phyloP scores from a whole-genome alignment of 1,140 invertebrate genomes.

The Aphidius ervi region DNA sequence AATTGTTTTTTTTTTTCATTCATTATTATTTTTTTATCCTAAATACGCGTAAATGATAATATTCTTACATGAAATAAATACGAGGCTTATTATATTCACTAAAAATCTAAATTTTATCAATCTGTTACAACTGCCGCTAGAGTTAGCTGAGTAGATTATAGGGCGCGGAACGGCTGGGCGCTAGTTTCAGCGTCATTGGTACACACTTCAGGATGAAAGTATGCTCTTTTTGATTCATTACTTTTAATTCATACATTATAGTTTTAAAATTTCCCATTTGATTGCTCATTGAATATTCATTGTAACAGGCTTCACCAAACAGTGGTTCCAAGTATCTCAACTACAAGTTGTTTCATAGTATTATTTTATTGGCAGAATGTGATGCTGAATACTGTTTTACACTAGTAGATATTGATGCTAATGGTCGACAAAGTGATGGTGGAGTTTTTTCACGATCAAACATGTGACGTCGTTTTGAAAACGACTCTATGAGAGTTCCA shows the following conservation, averaged over 20 bases:
- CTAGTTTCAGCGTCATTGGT: conserved; percentile 24
- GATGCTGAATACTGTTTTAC: conserved; percentile 31
- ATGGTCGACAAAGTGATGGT: conserved; percentile 31
- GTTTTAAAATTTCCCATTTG: neutral
- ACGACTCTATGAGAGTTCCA: conserved; percentile 20
- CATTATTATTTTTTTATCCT: no score
- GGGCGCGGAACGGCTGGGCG: no score
- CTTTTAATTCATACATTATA: neutral
- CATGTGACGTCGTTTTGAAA: conserved; percentile 3
- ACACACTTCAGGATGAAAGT: conserved; percentile 37
- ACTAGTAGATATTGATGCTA: conserved; percentile 34
- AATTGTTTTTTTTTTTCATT: no score
- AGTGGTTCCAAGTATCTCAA: conserved; percentile 36
- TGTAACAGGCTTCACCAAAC: conserved; percentile 12
- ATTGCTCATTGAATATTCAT: neutral
- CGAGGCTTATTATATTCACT: no score
- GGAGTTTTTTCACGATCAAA: conserved; percentile 16
- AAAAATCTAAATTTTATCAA: no score
- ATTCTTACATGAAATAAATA: no score
- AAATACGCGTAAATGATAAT: no score
- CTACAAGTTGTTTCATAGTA: conserved; percentile 40
- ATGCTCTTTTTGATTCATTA: neutral
- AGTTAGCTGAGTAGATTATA: no score
- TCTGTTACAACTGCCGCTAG: no score
- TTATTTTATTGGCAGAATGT: conserved; percentile 39